Percentiles rank a stretch among this genome's conserved stretches.
Evolutionary conservation across 2,797 vertebrate species (phyloP).

Genomic region (Malacoctenus gilli): DNA sequence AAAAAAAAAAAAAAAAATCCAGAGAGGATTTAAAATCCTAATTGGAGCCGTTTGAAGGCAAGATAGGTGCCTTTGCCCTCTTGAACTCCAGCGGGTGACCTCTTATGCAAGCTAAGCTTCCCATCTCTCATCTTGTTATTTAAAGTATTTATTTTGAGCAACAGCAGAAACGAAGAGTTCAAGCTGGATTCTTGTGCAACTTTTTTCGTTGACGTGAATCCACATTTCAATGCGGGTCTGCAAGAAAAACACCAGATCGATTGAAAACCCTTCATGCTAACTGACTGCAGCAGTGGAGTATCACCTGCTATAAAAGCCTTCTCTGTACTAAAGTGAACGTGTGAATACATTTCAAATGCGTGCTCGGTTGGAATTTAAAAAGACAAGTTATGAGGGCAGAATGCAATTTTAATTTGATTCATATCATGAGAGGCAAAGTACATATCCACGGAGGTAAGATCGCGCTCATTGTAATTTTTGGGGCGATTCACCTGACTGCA

Average conservation of each 20-base stretch:
- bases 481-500: constrained; percentile 45
- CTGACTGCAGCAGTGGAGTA: too few species aligned
- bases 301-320: too few species aligned
- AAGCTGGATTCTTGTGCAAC: too few species aligned
- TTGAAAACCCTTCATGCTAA: too few species aligned
- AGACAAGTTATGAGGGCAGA: background rate
- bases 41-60: constrained; percentile 37
- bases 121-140: too few species aligned
- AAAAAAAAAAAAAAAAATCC: constrained; percentile 12
- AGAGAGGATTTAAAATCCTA: constrained; percentile 33
- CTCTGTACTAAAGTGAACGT: too few species aligned
- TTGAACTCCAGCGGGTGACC: constrained; percentile 12
- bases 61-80: constrained; percentile 19
- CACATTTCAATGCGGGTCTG: too few species aligned
- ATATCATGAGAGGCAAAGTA: background rate
- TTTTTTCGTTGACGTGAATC: too few species aligned
- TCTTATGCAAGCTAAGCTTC: constrained; percentile 8
- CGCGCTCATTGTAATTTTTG: constrained; percentile 51
- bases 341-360: background rate
- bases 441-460: constrained; percentile 20
- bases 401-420: too few species aligned
- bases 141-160: too few species aligned
- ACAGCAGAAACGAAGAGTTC: too few species aligned
- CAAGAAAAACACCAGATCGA: too few species aligned
- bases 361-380: background rate